phyloP scores from a whole-genome alignment of 2,797 vertebrate genomes.

The Sphenodon punctatus region DNA sequence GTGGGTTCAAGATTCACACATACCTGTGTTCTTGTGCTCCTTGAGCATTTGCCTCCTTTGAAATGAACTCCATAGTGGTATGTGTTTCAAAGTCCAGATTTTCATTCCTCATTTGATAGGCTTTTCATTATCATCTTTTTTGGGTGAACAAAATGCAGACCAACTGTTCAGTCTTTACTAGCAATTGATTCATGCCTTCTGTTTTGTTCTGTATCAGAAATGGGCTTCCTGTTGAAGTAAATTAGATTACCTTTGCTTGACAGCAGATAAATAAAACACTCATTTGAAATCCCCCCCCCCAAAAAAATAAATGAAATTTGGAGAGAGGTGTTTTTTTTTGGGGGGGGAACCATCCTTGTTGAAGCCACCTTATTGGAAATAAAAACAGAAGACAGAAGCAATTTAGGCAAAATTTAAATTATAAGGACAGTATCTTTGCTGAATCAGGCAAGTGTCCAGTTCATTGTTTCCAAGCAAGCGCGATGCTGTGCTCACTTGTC shows the following conservation, averaged over 20 bases:
- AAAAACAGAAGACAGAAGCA: conserved; percentile 23
- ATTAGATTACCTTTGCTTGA: not conserved
- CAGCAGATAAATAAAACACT: not conserved
- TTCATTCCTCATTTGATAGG: not conserved
- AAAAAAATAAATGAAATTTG: conserved; percentile 3
- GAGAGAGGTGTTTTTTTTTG: not conserved
- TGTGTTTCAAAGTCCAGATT: not conserved
- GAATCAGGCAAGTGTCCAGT: conserved; percentile 45
- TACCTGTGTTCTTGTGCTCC: not conserved
- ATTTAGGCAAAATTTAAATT: conserved; percentile 28
- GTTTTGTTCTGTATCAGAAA: conserved; percentile 7
- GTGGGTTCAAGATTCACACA: not conserved
- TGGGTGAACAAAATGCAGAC: conserved; percentile 4
- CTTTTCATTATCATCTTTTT: not conserved
- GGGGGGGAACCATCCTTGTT: not conserved
- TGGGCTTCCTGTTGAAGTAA: conserved; percentile 9
- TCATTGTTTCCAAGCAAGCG: conserved; percentile 2
- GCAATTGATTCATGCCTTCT: conserved; percentile 16
- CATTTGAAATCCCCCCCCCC: conserved; percentile 20
- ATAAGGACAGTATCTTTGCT: conserved; percentile 45
- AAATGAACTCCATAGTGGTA: not conserved
- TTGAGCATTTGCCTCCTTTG: not conserved
- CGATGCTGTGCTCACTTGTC: conserved; percentile 46
- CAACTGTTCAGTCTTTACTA: conserved; percentile 24
- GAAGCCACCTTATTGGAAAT: conserved; percentile 9